A percentile compares a stretch with the other conserved stretches of the same genome.
Conservation (phyloP, 1,140 invertebrate species). For the Brachionus asplanchnoidis region DNA sequence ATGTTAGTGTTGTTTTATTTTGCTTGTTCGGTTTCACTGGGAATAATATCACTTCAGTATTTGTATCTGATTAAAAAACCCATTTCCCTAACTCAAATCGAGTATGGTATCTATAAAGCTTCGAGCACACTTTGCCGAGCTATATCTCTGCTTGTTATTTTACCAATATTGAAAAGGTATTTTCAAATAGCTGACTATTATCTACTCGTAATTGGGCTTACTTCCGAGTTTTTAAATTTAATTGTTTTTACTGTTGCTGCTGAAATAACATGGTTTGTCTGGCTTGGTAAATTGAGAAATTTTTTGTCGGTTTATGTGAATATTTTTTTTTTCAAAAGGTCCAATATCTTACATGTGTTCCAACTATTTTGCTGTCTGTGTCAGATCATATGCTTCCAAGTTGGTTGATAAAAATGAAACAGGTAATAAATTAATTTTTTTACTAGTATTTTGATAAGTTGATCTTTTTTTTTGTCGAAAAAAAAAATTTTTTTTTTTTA, state of each 20-base stretch:
- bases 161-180: constrained; percentile 4
- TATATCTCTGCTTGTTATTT: neutral
- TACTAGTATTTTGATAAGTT: neutral
- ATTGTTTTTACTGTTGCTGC: constrained; percentile 23
- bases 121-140: constrained; percentile 14
- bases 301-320: neutral
- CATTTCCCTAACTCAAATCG: constrained; percentile 26
- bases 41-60: constrained; percentile 38
- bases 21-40: constrained; percentile 2
- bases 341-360: constrained; percentile 29
- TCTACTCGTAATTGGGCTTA: constrained; percentile 8
- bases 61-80: constrained; percentile 35
- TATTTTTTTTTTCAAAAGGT: neutral
- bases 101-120: constrained; percentile 26
- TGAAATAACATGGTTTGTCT: neutral
- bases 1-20: constrained; percentile 18
- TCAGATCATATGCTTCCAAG: constrained; percentile 31
- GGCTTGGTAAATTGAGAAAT: neutral
- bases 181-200: constrained; percentile 22
- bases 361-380: constrained; percentile 32
- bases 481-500: neutral
- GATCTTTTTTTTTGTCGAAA: no score
- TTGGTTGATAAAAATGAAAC: constrained; percentile 32
- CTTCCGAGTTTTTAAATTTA: constrained; percentile 37
- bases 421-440: neutral